These are phyloP conservation scores for Tachysurus fulvidraco DNA, from an alignment of 2,113 vertebrate species.

Conservation along the genomic window DNA sequence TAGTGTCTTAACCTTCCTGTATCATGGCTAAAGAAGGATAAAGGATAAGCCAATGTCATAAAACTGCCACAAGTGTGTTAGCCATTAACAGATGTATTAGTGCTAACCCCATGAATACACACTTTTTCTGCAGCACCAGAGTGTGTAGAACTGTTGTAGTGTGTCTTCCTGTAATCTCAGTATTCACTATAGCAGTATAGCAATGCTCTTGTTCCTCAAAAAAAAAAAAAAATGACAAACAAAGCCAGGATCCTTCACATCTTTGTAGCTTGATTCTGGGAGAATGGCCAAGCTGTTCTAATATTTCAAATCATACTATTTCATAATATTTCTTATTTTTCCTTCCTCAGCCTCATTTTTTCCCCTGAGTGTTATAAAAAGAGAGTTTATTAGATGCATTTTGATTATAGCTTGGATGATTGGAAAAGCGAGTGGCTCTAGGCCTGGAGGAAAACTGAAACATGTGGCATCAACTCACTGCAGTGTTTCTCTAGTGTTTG, in stretches of 20 bases:
- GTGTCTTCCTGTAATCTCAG: not conserved
- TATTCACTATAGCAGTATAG: not conserved
- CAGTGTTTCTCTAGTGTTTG: slow-evolving; percentile 31
- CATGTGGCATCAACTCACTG: slow-evolving; percentile 38
- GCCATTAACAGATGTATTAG: slow-evolving; percentile 34
- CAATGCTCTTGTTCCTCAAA: not conserved
- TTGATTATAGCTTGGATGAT: slow-evolving; percentile 33
- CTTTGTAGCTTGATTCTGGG: not conserved
- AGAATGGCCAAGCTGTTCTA: slow-evolving; percentile 4
- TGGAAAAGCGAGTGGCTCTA: not conserved
- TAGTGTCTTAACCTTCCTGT: slow-evolving; percentile 32
- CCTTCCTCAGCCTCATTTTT: not conserved
- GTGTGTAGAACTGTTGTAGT: not conserved
- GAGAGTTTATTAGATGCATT: slow-evolving; percentile 41
- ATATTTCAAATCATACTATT: slow-evolving; percentile 23
- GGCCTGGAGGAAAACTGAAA: slow-evolving; percentile 15
- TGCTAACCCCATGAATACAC: slow-evolving; percentile 7
- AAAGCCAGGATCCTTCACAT: not conserved
- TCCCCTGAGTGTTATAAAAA: slow-evolving; percentile 23
- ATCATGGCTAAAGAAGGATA: slow-evolving; percentile 29
- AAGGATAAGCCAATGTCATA: slow-evolving; percentile 47
- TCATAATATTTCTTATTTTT: not conserved
- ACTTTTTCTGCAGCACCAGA: not conserved
- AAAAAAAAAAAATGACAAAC: not conserved
- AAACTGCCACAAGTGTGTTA: slow-evolving; percentile 55